Base-by-base conservation (phyloP, 2,113 vertebrate species). In the Gnathonemus echidnorhynchus region DNA sequence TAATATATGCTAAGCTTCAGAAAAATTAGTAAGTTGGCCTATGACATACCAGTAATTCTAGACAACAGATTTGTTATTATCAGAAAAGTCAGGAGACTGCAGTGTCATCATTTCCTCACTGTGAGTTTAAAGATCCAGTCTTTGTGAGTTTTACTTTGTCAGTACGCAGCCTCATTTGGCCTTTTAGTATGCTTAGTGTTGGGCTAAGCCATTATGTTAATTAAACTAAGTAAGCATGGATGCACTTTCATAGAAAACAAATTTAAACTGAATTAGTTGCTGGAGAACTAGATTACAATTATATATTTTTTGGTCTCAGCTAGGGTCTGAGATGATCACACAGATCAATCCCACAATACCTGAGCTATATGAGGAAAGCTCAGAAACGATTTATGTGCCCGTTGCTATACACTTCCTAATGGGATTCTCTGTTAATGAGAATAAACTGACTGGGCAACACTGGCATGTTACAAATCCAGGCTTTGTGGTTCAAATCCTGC, bases 41-140 rank as follows among this genome's bases (percentile, higher is more conserved):
- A 6, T 39, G 5, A 17, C 15, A 39, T 39, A 77, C 31, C 31
- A 35, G 27, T 17, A 77, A 77, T 77, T 77, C 27, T 77, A 39
- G 70, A 13, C 27, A 77, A 77, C 11, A 77, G 31, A 6, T 70
- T 58, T 66, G 21, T 27, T 66, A 62, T 86, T 86, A 19, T 84
- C 80, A 86, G 62, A 86, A 89, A 91, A 90, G 90, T 93, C 89
- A 83, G 66, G 39, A 91, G 90, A 93, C 93, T 92, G 88, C 88
- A 87, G 89, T 35, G 39, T 91, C 91, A 89, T 88, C 88, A 2
- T 85, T 21, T 46, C 42, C 39, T 88, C 50, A 87, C 42, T 52
- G 46, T 27, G 86, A 27, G 87, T 86, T 62, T 88, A 48, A 91
- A 39, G 85, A 45, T 46, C 42, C 56, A 49, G 90, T 88, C 56